Conservation (phyloP, 2,113 vertebrate genomes). For the Amphiprion percula region DNA sequence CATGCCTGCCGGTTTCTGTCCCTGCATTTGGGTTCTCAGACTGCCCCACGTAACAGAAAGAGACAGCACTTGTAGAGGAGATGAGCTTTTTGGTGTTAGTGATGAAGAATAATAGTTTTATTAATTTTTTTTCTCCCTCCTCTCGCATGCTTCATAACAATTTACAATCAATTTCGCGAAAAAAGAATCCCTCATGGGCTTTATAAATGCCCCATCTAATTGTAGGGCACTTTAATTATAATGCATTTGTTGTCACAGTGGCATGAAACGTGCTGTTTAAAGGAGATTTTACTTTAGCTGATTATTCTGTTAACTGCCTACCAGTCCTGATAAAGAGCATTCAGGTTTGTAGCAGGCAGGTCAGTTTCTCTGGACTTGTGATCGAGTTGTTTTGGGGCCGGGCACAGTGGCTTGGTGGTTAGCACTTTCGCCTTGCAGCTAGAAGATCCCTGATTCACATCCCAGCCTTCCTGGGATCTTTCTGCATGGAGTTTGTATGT, state of each 20-base stretch:
- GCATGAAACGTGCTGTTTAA: constrained; percentile 76
- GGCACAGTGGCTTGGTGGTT: too few relatives aligned
- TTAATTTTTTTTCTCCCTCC: constrained; percentile 9
- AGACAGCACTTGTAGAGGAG: constrained; percentile 17
- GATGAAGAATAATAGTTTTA: constrained; percentile 53
- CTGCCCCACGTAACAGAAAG: too few relatives aligned
- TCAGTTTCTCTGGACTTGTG: constrained; percentile 36
- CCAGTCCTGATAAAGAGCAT: constrained; percentile 43
- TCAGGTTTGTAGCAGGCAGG: constrained; percentile 30
- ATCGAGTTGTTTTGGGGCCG: constrained; percentile 18
- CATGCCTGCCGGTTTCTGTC: too few relatives aligned
- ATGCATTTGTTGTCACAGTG: constrained; percentile 67
- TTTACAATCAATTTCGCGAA: constrained; percentile 52
- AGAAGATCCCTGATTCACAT: too few relatives aligned
- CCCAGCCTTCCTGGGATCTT: too few relatives aligned
- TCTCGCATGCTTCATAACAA: constrained; percentile 54
- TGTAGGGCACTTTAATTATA: constrained; percentile 82
- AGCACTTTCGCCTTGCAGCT: too few relatives aligned
- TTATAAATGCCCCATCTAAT: constrained; percentile 71
- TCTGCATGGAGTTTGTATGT: too few relatives aligned
- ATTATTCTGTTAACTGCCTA: constrained; percentile 82
- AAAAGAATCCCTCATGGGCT: constrained; percentile 64
- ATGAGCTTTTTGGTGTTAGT: constrained; percentile 50
- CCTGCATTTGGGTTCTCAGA: too few relatives aligned
- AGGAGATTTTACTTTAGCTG: constrained; percentile 76